Conservation (phyloP, 2,113 vertebrate genomes). For the Phrynosoma blainvillii region DNA sequence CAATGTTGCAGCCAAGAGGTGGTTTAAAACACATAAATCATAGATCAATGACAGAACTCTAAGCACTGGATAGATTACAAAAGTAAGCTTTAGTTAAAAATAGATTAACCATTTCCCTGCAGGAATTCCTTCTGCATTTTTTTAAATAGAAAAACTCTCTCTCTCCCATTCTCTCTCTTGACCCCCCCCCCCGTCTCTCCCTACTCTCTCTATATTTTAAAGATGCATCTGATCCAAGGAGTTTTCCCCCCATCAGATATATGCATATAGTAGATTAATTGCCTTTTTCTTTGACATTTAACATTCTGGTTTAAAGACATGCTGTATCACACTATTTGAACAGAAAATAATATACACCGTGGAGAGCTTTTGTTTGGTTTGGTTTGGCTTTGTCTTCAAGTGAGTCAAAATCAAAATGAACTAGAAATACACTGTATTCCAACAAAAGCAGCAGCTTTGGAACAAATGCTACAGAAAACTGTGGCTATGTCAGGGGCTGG, state of each 20-base stretch:
- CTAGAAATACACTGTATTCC: not conserved
- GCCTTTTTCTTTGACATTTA: slow-evolving; percentile 59
- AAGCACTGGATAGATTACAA: slow-evolving; percentile 86
- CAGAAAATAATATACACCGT: slow-evolving; percentile 66
- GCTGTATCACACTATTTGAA: slow-evolving; percentile 67
- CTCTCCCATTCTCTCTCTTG: not conserved
- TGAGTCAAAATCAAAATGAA: slow-evolving; percentile 53
- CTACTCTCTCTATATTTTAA: slow-evolving; percentile 55
- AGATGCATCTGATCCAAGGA: slow-evolving; percentile 64
- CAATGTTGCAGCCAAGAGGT: slow-evolving; percentile 85
- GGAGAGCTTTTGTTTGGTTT: slow-evolving; percentile 49
- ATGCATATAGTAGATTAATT: slow-evolving; percentile 68
- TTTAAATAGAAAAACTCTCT: not conserved
- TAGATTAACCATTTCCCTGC: slow-evolving; percentile 84
- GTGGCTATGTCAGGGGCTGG: slow-evolving; percentile 28
- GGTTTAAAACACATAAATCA: slow-evolving; percentile 88
- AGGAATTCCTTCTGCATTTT: slow-evolving; percentile 67
- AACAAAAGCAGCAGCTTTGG: slow-evolving; percentile 19
- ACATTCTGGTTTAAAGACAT: slow-evolving; percentile 66
- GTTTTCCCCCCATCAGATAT: slow-evolving; percentile 51
- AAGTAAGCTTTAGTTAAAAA: slow-evolving; percentile 90
- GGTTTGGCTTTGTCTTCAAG: slow-evolving; percentile 48
- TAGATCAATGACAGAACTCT: slow-evolving; percentile 88
- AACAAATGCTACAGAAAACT: slow-evolving; percentile 28
- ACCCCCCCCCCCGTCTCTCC: not conserved